phyloP scores from a whole-genome alignment of 2,113 vertebrate genomes.

The Rostratula benghalensis region DNA sequence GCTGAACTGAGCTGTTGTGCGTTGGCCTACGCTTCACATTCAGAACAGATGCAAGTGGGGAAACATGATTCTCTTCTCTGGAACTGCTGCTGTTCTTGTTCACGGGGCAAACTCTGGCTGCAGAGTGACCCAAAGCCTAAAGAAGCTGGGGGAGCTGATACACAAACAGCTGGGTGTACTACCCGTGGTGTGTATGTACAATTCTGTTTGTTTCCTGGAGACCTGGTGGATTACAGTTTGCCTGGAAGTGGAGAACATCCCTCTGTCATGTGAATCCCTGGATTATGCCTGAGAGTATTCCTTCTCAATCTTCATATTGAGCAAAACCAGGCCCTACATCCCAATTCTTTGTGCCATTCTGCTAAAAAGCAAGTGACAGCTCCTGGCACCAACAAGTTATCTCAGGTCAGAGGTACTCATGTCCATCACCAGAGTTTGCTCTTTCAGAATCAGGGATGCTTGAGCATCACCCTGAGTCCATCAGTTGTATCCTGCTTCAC shows the following conservation, averaged over 20 bases:
- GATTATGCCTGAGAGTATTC: not conserved
- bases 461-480: not conserved
- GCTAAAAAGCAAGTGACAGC: not conserved
- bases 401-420: accelerated
- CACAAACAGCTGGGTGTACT: not conserved
- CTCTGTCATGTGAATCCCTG: not conserved
- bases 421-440: not conserved
- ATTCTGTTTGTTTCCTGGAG: not conserved
- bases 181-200: accelerated
- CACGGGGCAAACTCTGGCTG: not conserved
- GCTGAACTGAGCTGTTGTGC: not conserved
- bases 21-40: not conserved
- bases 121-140: not conserved
- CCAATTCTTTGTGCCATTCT: not conserved
- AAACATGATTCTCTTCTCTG: not conserved
- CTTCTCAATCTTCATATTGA: not conserved
- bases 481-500: not conserved
- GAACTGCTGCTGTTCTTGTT: not conserved
- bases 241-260: not conserved
- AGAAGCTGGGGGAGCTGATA: not conserved
- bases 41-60: not conserved
- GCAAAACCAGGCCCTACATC: not conserved
- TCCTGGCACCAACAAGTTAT: not conserved
- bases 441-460: not conserved
- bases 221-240: not conserved